Evolutionary conservation across 2,797 vertebrate species (phyloP), one percentile per base, ranked within the genome.

Genomic region (Gallinago solitaria): DNA sequence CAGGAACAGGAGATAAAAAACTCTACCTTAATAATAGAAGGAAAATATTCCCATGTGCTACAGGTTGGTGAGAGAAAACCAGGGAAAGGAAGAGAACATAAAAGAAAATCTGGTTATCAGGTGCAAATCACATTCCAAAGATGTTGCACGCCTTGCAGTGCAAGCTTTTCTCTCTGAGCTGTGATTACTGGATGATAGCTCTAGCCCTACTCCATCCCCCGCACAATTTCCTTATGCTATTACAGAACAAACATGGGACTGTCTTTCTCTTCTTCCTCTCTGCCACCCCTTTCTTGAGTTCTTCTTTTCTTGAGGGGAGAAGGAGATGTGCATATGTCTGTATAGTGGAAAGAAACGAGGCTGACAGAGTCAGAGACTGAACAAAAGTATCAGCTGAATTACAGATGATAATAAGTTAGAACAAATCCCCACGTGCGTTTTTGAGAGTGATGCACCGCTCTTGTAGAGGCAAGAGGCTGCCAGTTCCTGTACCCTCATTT

Each of bases 61-160:
- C 41, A 41, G 59, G 43, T 69, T 90, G 80, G 73, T 10, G 16
- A 90, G 64, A 89, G 24, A 76, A 94, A 91, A 89, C 21, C 12
- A 70, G 9, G 48, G 56, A 73, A 89, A 89, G 35, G 57, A 89
- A 93, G 41, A 92, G 7, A 80, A 84, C 59, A 71, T 75, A 61
- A 79, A 89, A 94, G 56, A 93, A 79, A 92, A 96, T 48, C 51
- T 86, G 75, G 33, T 92, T 96, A 90, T 91, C 51, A 32, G 82
- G 64, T 88, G 57, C 71, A 96, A 96, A 96, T 94, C 87, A 65
- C 43, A 86, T 94, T 95, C 73, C 50, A 83, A 47, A 83, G 63
- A 87, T 50, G 73, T 70, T 94, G 70, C 53, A 61, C 0, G 0
- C 76, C 71, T 94, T 53, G 47, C 86, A 86, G 53, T 73, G 74